Percentiles rank a stretch among this genome's conserved stretches.
Evolutionary conservation across 2,113 vertebrate genomes (phyloP).

Genomic region (Tapirus terrestris): DNA sequence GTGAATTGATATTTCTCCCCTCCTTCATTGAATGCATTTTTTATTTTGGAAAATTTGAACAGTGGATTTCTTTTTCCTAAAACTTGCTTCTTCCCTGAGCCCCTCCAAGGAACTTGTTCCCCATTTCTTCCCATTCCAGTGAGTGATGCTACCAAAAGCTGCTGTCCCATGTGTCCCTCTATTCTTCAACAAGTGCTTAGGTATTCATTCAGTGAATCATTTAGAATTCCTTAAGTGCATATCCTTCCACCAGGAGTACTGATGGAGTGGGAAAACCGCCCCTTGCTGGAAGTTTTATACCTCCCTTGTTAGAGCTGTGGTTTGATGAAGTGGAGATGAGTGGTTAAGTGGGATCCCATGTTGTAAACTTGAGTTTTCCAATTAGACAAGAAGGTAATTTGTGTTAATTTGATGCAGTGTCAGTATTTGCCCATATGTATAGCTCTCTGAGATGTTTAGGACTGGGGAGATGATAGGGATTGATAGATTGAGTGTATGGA

Average conservation of each 20-base stretch:
- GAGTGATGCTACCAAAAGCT: neutral
- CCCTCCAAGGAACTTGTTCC: neutral
- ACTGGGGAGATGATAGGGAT: neutral
- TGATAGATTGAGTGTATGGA: neutral
- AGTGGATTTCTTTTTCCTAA: neutral
- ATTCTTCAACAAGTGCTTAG: neutral
- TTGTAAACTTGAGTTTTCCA: neutral
- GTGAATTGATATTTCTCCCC: neutral
- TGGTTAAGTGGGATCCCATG: neutral
- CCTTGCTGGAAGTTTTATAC: neutral
- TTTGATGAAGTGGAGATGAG: neutral
- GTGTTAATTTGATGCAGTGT: neutral
- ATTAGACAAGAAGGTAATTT: neutral
- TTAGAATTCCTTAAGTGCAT: neutral
- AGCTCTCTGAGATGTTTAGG: neutral
- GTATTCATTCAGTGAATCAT: neutral
- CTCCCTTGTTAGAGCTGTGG: neutral
- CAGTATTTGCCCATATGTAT: neutral
- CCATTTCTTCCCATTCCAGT: neutral
- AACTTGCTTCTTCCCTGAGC: neutral
- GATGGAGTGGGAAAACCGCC: neutral
- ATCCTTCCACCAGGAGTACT: neutral
- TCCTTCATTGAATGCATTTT: neutral
- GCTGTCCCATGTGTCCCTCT: neutral
- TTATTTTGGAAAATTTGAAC: neutral